These are phyloP conservation scores for Chiloscyllium punctatum DNA, from an alignment of 2,797 vertebrate species.

Conservation along the genomic window DNA sequence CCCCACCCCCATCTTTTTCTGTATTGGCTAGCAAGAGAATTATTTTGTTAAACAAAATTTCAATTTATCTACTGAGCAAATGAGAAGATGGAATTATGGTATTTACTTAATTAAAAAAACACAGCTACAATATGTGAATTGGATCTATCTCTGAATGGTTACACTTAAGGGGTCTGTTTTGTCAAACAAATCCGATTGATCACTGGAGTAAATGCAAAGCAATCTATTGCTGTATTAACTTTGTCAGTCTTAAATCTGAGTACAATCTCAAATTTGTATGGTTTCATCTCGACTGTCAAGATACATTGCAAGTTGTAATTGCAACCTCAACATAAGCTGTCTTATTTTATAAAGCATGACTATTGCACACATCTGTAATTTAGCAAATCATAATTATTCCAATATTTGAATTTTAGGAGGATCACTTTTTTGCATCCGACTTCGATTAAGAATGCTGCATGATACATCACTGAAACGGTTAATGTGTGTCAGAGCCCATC, in stretches of 20 bases:
- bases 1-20: neutral
- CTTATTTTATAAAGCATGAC: neutral
- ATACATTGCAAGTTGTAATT: no score
- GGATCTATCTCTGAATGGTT: neutral
- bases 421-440: neutral
- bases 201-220: neutral
- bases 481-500: neutral
- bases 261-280: no score
- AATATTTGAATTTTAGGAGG: neutral
- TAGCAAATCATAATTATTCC: neutral
- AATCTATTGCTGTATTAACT: neutral
- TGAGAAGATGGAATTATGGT: neutral
- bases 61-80: neutral
- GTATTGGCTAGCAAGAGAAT: neutral
- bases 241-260: neutral
- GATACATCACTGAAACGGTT: neutral
- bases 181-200: neutral
- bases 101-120: neutral
- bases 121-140: neutral
- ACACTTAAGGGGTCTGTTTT: neutral
- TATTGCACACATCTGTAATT: neutral
- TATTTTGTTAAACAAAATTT: neutral
- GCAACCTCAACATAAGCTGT: neutral
- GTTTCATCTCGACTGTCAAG: neutral
- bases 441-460: neutral